These are phyloP conservation scores for Phrynocephalus versicolor DNA, from an alignment of 2,113 vertebrate species.

Conservation along the genomic window DNA sequence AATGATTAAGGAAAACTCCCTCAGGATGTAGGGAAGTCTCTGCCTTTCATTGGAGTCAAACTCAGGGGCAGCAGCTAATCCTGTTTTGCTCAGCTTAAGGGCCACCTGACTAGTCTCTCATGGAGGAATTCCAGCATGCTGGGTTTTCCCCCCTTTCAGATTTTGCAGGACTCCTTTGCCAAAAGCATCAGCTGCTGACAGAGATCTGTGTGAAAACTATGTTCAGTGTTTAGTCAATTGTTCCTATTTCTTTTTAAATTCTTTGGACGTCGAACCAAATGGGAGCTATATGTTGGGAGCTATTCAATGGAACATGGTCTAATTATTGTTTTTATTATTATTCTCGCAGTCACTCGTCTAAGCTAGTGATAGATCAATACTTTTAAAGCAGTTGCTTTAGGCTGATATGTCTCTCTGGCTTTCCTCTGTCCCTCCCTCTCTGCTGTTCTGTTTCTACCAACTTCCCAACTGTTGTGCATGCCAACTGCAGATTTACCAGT, in stretches of 20 bases:
- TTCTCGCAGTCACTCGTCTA: constrained; percentile 24
- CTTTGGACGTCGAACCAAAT: constrained; percentile 43
- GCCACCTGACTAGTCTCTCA: constrained; percentile 13
- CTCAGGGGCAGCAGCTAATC: constrained; percentile 31
- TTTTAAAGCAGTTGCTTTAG: constrained; percentile 10
- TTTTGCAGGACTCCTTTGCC: constrained; percentile 51
- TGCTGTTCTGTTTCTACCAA: neutral
- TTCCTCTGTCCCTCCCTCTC: neutral
- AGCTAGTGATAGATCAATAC: constrained; percentile 30
- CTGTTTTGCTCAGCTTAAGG: rapidly evolving
- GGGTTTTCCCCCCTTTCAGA: neutral
- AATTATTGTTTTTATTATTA: constrained; percentile 37
- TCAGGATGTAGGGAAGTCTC: neutral
- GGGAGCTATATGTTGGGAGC: constrained; percentile 38
- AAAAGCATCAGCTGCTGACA: constrained; percentile 54
- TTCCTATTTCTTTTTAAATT: constrained; percentile 45
- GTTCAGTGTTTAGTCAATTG: constrained; percentile 42
- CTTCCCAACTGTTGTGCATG: neutral
- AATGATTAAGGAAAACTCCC: neutral
- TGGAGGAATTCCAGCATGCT: constrained; percentile 36
- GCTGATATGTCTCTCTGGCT: constrained; percentile 14
- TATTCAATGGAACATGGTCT: neutral
- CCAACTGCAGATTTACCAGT: neutral
- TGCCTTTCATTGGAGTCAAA: neutral
- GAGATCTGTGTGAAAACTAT: constrained; percentile 47